Conservation (phyloP, 2,888 invertebrate genomes). For the Hypomecis atomaria region DNA sequence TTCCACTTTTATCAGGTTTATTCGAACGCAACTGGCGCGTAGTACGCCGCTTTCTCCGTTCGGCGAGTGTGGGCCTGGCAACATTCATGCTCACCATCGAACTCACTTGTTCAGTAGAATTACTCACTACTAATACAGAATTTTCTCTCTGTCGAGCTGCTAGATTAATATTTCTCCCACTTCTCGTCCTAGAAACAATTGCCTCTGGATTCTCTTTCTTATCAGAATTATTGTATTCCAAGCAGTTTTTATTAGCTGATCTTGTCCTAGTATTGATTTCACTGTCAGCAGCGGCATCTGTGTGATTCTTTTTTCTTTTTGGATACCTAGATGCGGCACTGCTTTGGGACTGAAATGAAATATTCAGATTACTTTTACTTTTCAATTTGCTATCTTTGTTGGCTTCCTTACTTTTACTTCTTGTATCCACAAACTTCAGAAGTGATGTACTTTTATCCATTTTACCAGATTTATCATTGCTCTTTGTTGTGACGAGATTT, state of each 20-base stretch:
- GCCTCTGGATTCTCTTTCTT: conserved; percentile 65
- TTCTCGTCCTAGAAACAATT: conserved; percentile 63
- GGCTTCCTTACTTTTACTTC: conserved; percentile 47
- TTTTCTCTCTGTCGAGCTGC: conserved; percentile 59
- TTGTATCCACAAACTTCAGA: conserved; percentile 66
- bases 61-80: conserved; percentile 47
- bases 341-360: conserved; percentile 64
- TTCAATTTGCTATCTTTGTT: conserved; percentile 40
- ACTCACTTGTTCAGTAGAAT: conserved; percentile 65
- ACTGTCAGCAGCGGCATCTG: conserved; percentile 30
- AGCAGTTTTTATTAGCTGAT: conserved; percentile 49
- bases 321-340: conserved; percentile 70
- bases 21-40: conserved; percentile 50
- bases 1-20: conserved; percentile 54
- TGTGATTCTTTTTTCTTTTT: conserved; percentile 57
- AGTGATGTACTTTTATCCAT: conserved; percentile 66
- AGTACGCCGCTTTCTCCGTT: conserved; percentile 50
- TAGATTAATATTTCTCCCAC: conserved; percentile 64
- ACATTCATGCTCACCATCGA: conserved; percentile 68
- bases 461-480: conserved; percentile 53
- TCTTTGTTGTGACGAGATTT: conserved; percentile 64
- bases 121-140: conserved; percentile 64
- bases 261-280: conserved; percentile 38
- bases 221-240: conserved; percentile 59
- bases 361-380: conserved; percentile 55